Evolutionary conservation across 2,113 vertebrate species (phyloP).

Genomic region (Axis porcinus): DNA sequence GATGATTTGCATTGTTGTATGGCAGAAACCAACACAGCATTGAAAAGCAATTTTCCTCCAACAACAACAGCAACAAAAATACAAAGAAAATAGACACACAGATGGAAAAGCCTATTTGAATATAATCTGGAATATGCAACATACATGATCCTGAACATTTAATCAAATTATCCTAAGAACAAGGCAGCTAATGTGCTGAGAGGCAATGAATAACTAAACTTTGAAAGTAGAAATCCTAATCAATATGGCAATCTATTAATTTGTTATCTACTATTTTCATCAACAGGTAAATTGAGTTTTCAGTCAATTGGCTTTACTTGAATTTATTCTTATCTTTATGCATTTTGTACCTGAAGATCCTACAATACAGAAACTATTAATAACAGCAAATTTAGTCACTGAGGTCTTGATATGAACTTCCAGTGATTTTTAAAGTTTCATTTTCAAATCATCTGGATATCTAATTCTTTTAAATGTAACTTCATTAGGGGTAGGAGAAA

Average conservation of each 20-base stretch:
- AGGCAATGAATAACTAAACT: not conserved
- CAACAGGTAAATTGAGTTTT: not conserved
- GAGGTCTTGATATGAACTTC: not conserved
- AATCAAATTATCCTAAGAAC: not conserved
- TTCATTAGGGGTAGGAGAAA: not conserved
- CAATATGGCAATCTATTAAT: not conserved
- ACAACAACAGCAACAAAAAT: not conserved
- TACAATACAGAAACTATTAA: not conserved
- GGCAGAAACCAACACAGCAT: not conserved
- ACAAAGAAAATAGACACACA: not conserved
- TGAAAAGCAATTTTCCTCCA: not conserved
- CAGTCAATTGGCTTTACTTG: not conserved
- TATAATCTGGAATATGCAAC: not conserved
- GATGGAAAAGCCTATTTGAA: not conserved
- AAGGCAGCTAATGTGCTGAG: not conserved
- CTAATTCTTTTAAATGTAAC: not conserved
- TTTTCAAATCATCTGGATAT: not conserved
- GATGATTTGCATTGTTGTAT: not conserved
- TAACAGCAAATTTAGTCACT: not conserved
- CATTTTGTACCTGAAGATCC: not conserved
- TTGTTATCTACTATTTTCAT: conserved; percentile 1
- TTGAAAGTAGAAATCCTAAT: not conserved
- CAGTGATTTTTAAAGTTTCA: not conserved
- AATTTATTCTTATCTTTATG: not conserved
- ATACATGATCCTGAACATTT: not conserved